Base-by-base conservation (phyloP, 2,113 vertebrate genomes). In the Tetraodon nigroviridis region DNA sequence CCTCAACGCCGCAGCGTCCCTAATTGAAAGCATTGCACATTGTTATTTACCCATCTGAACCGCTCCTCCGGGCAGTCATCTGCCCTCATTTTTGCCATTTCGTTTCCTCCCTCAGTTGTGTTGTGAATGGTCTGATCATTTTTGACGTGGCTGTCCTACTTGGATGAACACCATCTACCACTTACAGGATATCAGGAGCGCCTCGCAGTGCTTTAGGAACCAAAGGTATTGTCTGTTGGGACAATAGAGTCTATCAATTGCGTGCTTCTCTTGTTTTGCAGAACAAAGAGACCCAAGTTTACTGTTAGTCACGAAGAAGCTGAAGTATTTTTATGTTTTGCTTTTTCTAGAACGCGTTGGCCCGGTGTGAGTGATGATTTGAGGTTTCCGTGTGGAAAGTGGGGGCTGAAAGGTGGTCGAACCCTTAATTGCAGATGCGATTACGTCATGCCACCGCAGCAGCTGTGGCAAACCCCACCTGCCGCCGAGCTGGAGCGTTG, bases 111-210 rank as follows among this genome's bases (percentile, higher is more conserved):
- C 55, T 22, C 37, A 69, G 58, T 75, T 72, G 69, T 62, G 21
- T 17, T 70, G 49, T 60, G 54, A 54, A 50, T 49, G 66, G 51
- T 56, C 55, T 77, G 56, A 82, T 82, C 60, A 63, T 67, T 73
- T 75, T 63, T 79, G 82, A 85, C 62, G 69, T 40, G 7, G 20
- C 67, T 79, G 81, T 84, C 76, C 83, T 80, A 84, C 81, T 82
- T 85, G 16, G 22, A 61, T 47, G 55, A 19, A 68, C 29, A 32
- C 63, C 55, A 59, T 54, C 29, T 45, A 64, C 66, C 56, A 64
- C 77, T 76, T 69, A 62, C 67, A 63, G 55, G 51, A 52, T 20
- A 52, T 17, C 58, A 21, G 44, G 57, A 63, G 64, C 61, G 49
- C 65, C 61, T 58, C 50, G 16, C 6, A 21, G 44, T 24, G 55